Evolutionary conservation across 2,797 vertebrate species (phyloP).

Genomic region (Gymnothorax reevesii): DNA sequence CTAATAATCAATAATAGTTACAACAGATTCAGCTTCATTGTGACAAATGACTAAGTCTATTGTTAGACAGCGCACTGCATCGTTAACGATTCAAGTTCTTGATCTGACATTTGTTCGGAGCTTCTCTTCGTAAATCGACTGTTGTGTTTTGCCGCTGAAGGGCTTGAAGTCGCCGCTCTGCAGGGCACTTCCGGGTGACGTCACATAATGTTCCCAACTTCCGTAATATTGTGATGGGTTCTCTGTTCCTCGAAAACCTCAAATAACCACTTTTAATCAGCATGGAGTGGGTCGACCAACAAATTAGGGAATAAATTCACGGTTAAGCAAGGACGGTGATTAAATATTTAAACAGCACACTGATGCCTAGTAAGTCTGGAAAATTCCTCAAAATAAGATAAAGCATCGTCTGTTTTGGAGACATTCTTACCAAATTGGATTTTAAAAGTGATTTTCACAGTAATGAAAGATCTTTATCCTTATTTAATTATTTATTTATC

Average conservation of each 20-base stretch:
- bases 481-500: background rate
- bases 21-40: background rate
- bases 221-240: background rate
- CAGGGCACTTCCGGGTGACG: constrained; percentile 58
- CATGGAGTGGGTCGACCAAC: no score
- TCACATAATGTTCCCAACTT: constrained; percentile 23
- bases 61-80: background rate
- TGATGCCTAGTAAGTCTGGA: background rate
- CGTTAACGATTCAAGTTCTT: background rate
- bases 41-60: background rate
- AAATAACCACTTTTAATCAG: background rate
- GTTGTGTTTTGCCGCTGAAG: constrained; percentile 33
- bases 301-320: background rate
- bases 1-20: background rate
- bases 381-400: background rate
- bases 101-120: background rate
- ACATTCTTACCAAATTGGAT: background rate
- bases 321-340: background rate
- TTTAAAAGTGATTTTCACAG: no score
- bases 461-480: no score
- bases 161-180: constrained; percentile 61
- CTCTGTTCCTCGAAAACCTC: background rate
- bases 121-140: background rate
- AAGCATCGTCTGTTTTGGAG: background rate
- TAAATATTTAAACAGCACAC: background rate